Conservation (phyloP, 2,113 vertebrate species). For the Octodon degus region DNA sequence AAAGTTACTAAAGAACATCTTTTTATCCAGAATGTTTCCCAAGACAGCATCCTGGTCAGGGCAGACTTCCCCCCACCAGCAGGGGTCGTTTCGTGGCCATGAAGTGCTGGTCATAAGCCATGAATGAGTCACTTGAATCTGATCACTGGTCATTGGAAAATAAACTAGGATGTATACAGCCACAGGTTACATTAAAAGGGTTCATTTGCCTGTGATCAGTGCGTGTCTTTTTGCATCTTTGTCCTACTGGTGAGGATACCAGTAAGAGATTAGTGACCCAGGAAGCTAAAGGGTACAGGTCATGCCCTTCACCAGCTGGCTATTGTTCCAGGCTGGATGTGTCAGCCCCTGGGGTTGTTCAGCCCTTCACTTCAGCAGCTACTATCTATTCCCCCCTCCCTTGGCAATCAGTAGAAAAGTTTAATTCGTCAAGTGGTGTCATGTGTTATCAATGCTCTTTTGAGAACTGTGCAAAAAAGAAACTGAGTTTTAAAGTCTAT, state of each 20-base stretch:
- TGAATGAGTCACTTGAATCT: background rate
- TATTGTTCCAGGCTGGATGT: background rate
- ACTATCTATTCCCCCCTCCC: background rate
- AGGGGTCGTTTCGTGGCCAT: background rate
- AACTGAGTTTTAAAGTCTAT: background rate
- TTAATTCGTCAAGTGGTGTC: background rate
- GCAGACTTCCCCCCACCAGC: too few relatives aligned
- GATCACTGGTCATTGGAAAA: background rate
- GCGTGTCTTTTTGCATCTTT: background rate
- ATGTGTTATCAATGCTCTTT: background rate
- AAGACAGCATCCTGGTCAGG: background rate
- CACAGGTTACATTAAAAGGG: background rate
- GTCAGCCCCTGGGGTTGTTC: background rate
- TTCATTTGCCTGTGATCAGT: background rate
- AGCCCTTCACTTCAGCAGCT: background rate
- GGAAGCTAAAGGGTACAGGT: background rate
- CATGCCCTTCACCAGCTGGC: background rate
- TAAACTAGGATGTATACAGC: background rate
- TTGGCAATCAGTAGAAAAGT: background rate
- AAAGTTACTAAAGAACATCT: background rate
- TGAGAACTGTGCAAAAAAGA: background rate
- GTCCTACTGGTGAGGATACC: background rate
- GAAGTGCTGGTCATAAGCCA: background rate
- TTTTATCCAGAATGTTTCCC: background rate
- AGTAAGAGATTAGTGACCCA: background rate